Evolutionary conservation across 2,113 vertebrate species (phyloP).

Genomic region (Synchiropus splendidus): DNA sequence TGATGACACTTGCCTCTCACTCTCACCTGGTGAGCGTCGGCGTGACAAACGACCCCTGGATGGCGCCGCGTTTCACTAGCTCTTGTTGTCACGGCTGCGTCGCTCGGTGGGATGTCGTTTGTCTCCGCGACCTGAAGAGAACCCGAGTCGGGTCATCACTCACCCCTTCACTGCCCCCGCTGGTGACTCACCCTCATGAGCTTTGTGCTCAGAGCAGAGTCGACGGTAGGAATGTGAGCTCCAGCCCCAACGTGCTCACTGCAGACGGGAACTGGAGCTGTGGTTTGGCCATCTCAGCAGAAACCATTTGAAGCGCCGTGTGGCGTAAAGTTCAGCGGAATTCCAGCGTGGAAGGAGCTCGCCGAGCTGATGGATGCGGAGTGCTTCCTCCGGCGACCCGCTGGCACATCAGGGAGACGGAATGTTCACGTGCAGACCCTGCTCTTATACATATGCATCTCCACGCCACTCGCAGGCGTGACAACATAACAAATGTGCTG

Average conservation of each 20-base stretch:
- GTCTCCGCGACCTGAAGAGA: conserved; percentile 14
- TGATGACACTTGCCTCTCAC: conserved; percentile 37
- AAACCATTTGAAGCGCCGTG: conserved; percentile 6
- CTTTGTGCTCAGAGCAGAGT: too few species aligned
- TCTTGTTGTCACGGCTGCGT: conserved; percentile 34
- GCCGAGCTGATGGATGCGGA: conserved; percentile 7
- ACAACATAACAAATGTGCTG: conserved; percentile 59
- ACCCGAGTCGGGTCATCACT: too few species aligned
- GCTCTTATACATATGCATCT: conserved; percentile 31
- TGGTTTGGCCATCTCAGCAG: conserved; percentile 14
- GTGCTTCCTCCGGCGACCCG: conserved; percentile 10
- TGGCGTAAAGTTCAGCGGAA: conserved; percentile 12
- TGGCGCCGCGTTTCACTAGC: conserved; percentile 38
- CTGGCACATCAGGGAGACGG: conserved; percentile 6
- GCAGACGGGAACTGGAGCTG: too few species aligned
- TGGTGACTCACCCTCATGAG: too few species aligned
- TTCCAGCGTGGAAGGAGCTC: too few species aligned
- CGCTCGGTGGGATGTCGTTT: conserved; percentile 25
- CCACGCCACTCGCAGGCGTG: conserved; percentile 3
- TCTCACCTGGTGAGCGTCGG: conserved; percentile 29
- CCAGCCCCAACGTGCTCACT: too few species aligned
- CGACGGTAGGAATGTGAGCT: too few species aligned
- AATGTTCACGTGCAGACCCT: conserved; percentile 1
- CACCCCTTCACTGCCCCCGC: too few species aligned
- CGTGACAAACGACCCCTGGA: conserved; percentile 29